phyloP scores from a whole-genome alignment of 2,888 invertebrate species.

The Tolmerus cingulatus region DNA sequence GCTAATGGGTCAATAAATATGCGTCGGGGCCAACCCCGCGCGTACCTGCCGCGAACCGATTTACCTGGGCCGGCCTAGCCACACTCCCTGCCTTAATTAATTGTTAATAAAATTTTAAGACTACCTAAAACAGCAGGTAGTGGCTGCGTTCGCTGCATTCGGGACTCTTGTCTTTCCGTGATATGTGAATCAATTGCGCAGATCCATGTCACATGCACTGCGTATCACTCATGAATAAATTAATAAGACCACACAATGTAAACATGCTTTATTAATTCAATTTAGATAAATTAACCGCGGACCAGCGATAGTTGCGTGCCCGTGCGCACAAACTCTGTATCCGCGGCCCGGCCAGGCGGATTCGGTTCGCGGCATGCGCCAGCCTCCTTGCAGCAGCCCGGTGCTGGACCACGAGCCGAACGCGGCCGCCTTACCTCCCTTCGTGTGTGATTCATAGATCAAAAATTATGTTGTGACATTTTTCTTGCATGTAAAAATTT shows the following conservation, averaged over 20 bases:
- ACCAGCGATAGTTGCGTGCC: constrained; percentile 46
- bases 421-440: constrained; percentile 41
- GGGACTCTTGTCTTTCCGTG: constrained; percentile 8
- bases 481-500: constrained; percentile 54
- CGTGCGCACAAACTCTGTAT: constrained; percentile 39
- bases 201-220: constrained; percentile 47
- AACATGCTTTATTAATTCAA: constrained; percentile 65
- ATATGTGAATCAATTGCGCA: constrained; percentile 44
- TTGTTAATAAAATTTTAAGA: constrained; percentile 33
- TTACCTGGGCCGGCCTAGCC: not conserved
- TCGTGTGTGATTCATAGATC: constrained; percentile 53
- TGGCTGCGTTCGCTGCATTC: not conserved
- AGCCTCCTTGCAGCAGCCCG: not conserved
- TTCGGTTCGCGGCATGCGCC: constrained; percentile 46
- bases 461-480: constrained; percentile 55
- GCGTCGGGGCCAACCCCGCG: not conserved
- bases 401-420: not conserved
- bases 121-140: not conserved
- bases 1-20: not conserved
- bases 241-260: constrained; percentile 60
- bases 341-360: not conserved
- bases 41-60: not conserved
- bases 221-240: constrained; percentile 52
- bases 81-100: constrained; percentile 3
- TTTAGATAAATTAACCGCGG: constrained; percentile 64